Conservation (phyloP, 1,140 invertebrate species). For the Lithobius niger region DNA sequence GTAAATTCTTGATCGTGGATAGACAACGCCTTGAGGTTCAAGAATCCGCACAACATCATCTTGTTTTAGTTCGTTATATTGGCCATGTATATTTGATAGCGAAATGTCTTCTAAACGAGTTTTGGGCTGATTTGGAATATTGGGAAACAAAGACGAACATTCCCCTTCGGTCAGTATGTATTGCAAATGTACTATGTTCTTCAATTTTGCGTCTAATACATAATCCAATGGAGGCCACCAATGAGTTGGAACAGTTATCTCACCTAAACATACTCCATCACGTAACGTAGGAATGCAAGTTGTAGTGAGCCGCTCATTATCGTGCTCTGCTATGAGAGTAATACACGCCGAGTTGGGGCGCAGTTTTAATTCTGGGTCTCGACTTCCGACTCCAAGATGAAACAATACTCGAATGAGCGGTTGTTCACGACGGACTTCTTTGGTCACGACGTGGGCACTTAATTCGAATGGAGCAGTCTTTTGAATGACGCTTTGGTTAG, state of each 20-base stretch:
- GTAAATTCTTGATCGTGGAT: conserved; percentile 73
- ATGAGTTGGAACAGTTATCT: conserved; percentile 55
- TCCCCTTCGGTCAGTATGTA: conserved; percentile 60
- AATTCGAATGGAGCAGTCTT: conserved; percentile 59
- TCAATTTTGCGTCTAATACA: background rate
- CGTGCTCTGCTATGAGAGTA: conserved; percentile 32
- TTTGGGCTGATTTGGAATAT: conserved; percentile 22
- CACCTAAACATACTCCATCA: conserved; percentile 76
- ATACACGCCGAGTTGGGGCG: conserved; percentile 44
- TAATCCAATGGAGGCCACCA: conserved; percentile 60
- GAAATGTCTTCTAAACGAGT: conserved; percentile 54
- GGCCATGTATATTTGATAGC: conserved; percentile 54
- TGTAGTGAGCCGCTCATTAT: conserved; percentile 45
- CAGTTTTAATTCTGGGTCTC: conserved; percentile 20
- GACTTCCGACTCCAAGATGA: conserved; percentile 48
- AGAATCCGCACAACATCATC: conserved; percentile 66
- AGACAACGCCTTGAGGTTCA: conserved; percentile 70
- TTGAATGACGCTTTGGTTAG: conserved; percentile 22
- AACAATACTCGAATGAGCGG: conserved; percentile 77
- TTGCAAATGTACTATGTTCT: conserved; percentile 50
- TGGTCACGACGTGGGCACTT: conserved; percentile 74
- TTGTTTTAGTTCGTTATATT: conserved; percentile 62
- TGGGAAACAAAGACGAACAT: conserved; percentile 42
- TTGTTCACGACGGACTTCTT: conserved; percentile 64
- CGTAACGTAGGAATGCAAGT: conserved; percentile 75